Base-by-base conservation (phyloP, 2,797 vertebrate species). In the Danio aesculapii region DNA sequence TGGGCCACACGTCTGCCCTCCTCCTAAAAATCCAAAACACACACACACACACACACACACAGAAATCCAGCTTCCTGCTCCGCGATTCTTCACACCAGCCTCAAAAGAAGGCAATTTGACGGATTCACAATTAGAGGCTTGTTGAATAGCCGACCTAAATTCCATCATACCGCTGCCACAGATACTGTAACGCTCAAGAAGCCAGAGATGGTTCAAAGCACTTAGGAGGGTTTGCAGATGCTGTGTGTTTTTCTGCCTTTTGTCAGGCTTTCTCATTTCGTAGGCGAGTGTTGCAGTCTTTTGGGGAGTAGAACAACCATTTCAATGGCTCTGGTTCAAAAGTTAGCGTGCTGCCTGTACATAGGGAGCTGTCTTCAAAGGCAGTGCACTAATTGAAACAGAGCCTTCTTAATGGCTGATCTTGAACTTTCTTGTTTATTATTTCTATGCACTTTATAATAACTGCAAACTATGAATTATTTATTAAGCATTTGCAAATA, bases 101-200 rank as follows among this genome's bases (percentile, higher is more conserved):
- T 79, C 59, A 83, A 81, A 85, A 67, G 74, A 84, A 83, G 75
- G 19, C 79, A 68, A 72, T 76, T 81, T 79, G 83, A 85, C 58
- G 50, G 83, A 53, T 83, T 83, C 59, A 84, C 85, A 81, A 82
- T 81, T 86, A 84, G 81, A 74, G 52, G 63, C 68, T 86, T 82
- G 30, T 19, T 84, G 80, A 86, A 86, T 75, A 75, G 83, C 41
- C 75, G 83, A 84, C 58, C 81, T 81, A 59, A 87, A 84, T 72
- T 82, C 62, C 82, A 85, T 83, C 69, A 30, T 30, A 30, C 30
- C 30, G 61, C 76, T 84, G 81, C 72, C 69, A 79, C 83, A 49
- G 69, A 55, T 66, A 55, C 78, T 59, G 62, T 75, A 84, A 68
- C 50, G 39, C 30, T 81, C 69, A 70, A 59, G 69, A 63, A 86